A percentile compares a stretch with the other conserved stretches of the same genome.
phyloP scores from a whole-genome alignment of 2,113 vertebrate species.

The Lipotes vexillifer region DNA sequence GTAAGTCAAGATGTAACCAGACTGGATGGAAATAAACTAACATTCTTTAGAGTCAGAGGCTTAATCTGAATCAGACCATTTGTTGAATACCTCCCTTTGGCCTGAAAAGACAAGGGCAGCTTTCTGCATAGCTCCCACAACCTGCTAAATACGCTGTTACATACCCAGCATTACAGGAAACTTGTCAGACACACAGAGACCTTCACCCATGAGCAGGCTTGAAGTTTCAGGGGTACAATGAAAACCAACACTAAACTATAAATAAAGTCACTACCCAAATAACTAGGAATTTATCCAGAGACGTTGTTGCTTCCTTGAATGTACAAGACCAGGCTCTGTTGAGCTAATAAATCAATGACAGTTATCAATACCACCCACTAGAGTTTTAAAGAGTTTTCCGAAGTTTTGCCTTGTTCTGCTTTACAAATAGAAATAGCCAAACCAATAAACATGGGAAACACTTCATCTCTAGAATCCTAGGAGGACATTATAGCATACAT shows the following conservation, averaged over 20 bases:
- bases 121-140: background rate
- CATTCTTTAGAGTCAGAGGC: background rate
- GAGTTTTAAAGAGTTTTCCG: background rate
- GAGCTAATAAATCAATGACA: slow-evolving; percentile 13
- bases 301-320: background rate
- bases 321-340: background rate
- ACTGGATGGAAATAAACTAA: background rate
- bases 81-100: background rate
- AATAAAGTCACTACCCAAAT: background rate
- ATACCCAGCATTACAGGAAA: background rate
- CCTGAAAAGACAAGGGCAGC: background rate
- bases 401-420: background rate
- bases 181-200: background rate
- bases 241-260: background rate
- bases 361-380: background rate
- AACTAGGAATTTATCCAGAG: background rate
- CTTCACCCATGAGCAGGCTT: background rate
- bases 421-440: slow-evolving; percentile 18
- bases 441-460: background rate
- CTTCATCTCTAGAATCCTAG: background rate
- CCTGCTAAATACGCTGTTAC: background rate
- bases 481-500: background rate
- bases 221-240: background rate
- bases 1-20: background rate
- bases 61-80: background rate